phyloP scores from a whole-genome alignment of 1,140 invertebrate genomes.

The Cardiocondyla obscurior region DNA sequence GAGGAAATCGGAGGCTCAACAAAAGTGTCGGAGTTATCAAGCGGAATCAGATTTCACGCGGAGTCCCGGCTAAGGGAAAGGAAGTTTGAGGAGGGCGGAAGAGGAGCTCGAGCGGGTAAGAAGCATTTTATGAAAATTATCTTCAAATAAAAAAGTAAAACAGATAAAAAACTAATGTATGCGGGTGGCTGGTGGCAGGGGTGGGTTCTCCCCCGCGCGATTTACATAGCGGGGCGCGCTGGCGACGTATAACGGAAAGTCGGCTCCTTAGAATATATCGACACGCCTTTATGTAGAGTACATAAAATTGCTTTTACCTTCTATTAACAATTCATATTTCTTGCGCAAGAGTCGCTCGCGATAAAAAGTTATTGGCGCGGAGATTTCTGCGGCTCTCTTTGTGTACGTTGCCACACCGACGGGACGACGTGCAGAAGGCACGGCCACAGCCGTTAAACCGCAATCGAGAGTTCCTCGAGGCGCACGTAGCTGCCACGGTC shows the following conservation, averaged over 20 bases:
- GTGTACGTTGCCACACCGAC: constrained; percentile 19
- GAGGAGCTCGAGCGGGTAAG: constrained; percentile 44
- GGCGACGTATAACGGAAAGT: constrained; percentile 55
- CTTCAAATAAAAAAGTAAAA: constrained; percentile 79
- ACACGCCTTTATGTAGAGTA: constrained; percentile 80
- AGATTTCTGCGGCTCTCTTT: constrained; percentile 70
- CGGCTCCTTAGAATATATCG: constrained; percentile 79
- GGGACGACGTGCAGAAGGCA: background rate
- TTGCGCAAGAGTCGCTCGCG: constrained; percentile 77
- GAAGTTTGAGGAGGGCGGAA: background rate
- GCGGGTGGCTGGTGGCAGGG: constrained; percentile 69
- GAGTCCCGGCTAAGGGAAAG: background rate
- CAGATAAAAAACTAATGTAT: constrained; percentile 83
- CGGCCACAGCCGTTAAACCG: constrained; percentile 30
- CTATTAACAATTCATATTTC: constrained; percentile 84
- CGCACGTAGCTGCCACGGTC: constrained; percentile 7
- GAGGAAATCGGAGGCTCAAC: background rate
- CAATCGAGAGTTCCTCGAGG: constrained; percentile 28
- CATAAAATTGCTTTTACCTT: constrained; percentile 84
- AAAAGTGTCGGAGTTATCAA: constrained; percentile 45
- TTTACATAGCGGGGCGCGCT: constrained; percentile 75
- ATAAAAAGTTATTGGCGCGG: constrained; percentile 81
- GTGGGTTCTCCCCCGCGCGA: constrained; percentile 63
- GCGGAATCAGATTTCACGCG: constrained; percentile 22
- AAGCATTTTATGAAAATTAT: constrained; percentile 81